Evolutionary conservation across 2,113 vertebrate species (phyloP).

Genomic region (Aptenodytes forsteri): DNA sequence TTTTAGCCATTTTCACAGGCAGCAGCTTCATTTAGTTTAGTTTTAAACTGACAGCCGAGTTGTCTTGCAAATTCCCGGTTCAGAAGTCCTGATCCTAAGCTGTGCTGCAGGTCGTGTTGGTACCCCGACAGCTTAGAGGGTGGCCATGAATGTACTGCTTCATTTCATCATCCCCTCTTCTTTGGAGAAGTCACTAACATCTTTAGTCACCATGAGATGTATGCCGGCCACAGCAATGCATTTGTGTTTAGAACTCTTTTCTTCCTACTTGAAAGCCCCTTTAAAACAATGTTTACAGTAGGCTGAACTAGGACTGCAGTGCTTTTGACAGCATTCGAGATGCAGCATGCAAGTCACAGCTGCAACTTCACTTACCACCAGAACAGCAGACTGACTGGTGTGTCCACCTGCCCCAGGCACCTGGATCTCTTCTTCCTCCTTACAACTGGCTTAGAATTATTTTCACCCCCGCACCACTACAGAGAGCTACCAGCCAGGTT

Average conservation of each 20-base stretch:
- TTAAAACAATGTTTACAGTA: background rate
- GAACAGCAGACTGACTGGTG: background rate
- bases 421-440: background rate
- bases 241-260: background rate
- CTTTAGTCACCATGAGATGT: background rate
- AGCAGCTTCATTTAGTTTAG: background rate
- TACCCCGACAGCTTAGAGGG: background rate
- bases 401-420: background rate
- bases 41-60: background rate
- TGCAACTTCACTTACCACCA: background rate
- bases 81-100: background rate
- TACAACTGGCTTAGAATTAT: background rate
- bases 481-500: background rate
- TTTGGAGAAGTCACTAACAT: background rate
- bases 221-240: background rate
- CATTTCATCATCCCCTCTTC: background rate
- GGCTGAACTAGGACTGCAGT: background rate
- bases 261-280: background rate
- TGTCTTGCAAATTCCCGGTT: background rate
- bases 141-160: background rate
- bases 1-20: background rate
- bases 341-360: background rate
- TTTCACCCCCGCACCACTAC: background rate
- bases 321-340: background rate
- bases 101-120: background rate